Evolutionary conservation across 2,888 invertebrate genomes (phyloP).

Genomic region (Mimumesa dahlbomi): DNA sequence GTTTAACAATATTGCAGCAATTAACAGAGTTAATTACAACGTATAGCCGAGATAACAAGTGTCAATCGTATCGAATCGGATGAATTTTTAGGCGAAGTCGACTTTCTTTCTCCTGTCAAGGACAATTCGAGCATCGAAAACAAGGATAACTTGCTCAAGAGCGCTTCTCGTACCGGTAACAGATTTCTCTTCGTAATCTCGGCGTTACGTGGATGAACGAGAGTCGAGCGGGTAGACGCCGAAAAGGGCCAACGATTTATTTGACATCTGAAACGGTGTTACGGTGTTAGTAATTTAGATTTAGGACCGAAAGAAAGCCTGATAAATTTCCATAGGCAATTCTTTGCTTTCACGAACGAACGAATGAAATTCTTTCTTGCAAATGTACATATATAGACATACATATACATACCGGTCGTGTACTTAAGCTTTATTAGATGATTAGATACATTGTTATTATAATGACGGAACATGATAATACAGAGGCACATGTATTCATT

Average conservation of each 20-base stretch:
- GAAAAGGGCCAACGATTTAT: conserved; percentile 54
- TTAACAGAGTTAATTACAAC: too few species aligned
- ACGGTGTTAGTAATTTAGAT: conserved; percentile 48
- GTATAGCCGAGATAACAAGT: too few species aligned
- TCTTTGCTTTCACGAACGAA: not conserved
- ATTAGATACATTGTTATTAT: too few species aligned
- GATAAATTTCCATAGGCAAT: conserved; percentile 42
- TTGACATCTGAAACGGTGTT: conserved; percentile 21
- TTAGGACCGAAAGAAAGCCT: conserved; percentile 45
- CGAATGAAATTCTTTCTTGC: too few species aligned
- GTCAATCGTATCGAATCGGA: too few species aligned
- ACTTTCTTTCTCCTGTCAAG: conserved; percentile 24
- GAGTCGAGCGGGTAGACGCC: conserved; percentile 2
- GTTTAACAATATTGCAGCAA: too few species aligned
- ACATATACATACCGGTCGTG: too few species aligned
- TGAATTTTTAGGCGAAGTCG: conserved; percentile 13
- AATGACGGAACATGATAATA: too few species aligned
- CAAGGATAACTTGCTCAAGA: conserved; percentile 26
- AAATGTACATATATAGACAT: too few species aligned
- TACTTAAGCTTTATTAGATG: too few species aligned
- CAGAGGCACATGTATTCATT: too few species aligned
- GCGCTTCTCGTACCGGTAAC: not conserved
- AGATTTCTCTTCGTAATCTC: conserved; percentile 58
- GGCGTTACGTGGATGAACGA: conserved; percentile 18
- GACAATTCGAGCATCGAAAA: conserved; percentile 22